Evolutionary conservation across 1,140 invertebrate genomes (phyloP), one percentile per base, ranked within the genome.

Genomic region (Macrocentrus cingulum): DNA sequence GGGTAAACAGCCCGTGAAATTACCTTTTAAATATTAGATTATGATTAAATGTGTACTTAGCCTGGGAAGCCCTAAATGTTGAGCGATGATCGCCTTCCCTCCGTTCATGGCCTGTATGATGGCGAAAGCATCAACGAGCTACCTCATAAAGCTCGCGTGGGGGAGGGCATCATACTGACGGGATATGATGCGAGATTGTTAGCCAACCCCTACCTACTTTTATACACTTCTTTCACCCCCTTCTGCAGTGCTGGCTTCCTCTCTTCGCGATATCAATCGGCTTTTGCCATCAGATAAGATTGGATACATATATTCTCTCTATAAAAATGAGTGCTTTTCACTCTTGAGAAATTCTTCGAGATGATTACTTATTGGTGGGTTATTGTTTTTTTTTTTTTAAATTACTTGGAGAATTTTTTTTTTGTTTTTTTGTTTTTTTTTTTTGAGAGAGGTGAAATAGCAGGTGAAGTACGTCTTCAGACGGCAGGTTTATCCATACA

Each of bases 11-110:
- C 67, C 76, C 78, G 75, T 80, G 78, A 80, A 80, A 80, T 80
- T 80, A 79, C 77, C 74, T 77, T 77, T 79, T 80, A 79, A 80
- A 80, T 80, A 80, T 80, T 79, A 78, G 76, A 79, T 80, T 79
- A 80, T 77, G 75, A 80, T 78, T 80, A 77, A 79, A 80, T 76
- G 74, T 77, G 76, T 76, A 73, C 68, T 60, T 55, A 59, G 55
- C 63, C 70, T 72, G 63, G 62, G 57, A 73, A 70, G 68, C 68
- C 68, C 68, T 75, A 79, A 77, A 75, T 69, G 77, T 74, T 76
- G 72, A 65, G 62, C 50, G 56, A 50, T 51, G 48, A 58, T 58
- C 56, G 48, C 25, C 50, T 57, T 59, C 54, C 66, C 61, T 56
- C 58, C 52, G 46, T n/a, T n/a, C n/a, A n/a, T 34, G 19, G 6